Evolutionary conservation across 2,888 invertebrate genomes (phyloP), one percentile per base, ranked within the genome.

Genomic region (Trypoxylon attenuatum): DNA sequence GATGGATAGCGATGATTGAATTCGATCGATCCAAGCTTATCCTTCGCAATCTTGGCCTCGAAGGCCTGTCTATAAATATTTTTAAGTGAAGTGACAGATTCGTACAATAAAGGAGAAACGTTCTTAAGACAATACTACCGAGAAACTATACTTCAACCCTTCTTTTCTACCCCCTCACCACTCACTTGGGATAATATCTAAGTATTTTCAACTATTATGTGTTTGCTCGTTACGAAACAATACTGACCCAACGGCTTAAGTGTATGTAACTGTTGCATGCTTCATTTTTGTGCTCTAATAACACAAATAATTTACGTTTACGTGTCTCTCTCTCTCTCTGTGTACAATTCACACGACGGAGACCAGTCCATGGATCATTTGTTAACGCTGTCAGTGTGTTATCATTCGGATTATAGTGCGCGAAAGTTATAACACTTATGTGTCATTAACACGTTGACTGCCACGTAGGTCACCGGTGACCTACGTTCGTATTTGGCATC

Each of bases 51-150:
- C 49, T 67, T 65, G 65, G 27, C 62, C 50, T 22, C 59, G 62
- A 47, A n/a, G 53, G 33, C 45, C 39, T 55, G 41, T 59, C 60
- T 71, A 57, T 76, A 45, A 13, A 33, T 75, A 70, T 69, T 71
- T 76, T 73, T 76, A 73, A 76, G 63, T 68, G 71, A 59, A 62
- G 61, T 42, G 45, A 76, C 68, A 59, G 56, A 57, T 62, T 55
- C 60, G 57, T 65, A 49, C 41, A 73, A 75, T 73, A 75, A 73
- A 47, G 58, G 38, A 68, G 53, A 53, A 69, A 66, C 63, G 51
- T 47, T 64, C 43, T 53, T 64, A 27, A 23, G 64, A 61, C 33
- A 65, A 23, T 33, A 33, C n/a, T 5, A 10, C n/a, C 33, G 5
- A 13, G 13, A 10, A n/a, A n/a, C n/a, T n/a, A n/a, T n/a, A n/a